A percentile compares a stretch with the other conserved stretches of the same genome.
These are phyloP conservation scores for Hypolimnas misippus DNA, from an alignment of 2,888 invertebrate species.

Conservation along the genomic window DNA sequence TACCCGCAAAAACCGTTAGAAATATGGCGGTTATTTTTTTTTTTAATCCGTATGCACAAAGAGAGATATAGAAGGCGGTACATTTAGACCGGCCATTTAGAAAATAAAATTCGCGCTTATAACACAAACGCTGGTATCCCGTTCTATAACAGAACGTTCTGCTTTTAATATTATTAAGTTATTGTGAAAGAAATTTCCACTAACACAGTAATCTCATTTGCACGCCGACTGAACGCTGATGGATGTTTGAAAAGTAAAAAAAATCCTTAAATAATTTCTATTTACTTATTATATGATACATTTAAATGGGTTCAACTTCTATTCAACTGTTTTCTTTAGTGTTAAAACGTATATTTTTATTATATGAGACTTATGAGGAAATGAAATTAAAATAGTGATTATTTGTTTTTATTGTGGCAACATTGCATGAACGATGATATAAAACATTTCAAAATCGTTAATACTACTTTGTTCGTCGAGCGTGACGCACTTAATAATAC, in stretches of 20 bases:
- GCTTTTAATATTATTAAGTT: slow-evolving; percentile 44
- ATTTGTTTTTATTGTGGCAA: too few relatives aligned
- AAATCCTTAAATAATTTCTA: slow-evolving; percentile 13
- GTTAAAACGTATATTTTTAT: neutral
- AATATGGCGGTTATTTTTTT: slow-evolving; percentile 44
- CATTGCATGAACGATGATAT: too few relatives aligned
- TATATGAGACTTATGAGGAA: too few relatives aligned
- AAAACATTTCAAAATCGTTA: too few relatives aligned
- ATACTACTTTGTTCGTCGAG: too few relatives aligned
- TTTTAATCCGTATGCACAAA: slow-evolving; percentile 43
- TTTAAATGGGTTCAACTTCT: neutral
- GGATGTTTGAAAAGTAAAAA: slow-evolving; percentile 2
- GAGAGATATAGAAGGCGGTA: slow-evolving; percentile 42
- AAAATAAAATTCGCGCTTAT: slow-evolving; percentile 48
- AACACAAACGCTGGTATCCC: slow-evolving; percentile 38
- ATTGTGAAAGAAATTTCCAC: slow-evolving; percentile 38
- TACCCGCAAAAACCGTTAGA: slow-evolving; percentile 46
- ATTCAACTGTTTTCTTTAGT: neutral
- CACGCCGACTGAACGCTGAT: slow-evolving; percentile 21
- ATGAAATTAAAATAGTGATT: too few relatives aligned
- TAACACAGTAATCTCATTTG: slow-evolving; percentile 44
- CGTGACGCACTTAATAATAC: too few relatives aligned
- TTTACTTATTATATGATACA: neutral
- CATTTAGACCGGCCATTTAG: slow-evolving; percentile 48
- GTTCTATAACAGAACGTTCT: slow-evolving; percentile 38